Base-by-base conservation (phyloP, 1,140 invertebrate species). In the Hyphantria cunea region DNA sequence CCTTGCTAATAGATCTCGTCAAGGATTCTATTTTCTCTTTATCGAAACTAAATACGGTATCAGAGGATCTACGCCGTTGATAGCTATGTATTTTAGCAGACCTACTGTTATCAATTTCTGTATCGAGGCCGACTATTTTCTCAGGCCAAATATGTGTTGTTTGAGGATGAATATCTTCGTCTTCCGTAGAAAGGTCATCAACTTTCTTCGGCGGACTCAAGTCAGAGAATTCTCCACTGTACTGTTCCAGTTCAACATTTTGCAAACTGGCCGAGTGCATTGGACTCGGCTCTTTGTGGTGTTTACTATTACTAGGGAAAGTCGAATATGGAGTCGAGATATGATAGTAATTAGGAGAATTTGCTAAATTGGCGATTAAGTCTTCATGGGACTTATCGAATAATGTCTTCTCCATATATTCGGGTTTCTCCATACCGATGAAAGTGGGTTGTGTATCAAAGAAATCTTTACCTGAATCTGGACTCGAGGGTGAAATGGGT, bases 31-130 rank as follows among this genome's bases (percentile, higher is more conserved):
- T 94, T 70, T 93, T 92, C 66, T 94, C 94, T 79, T 94, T 93
- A 70, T 95, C 94, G 62, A 95, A 95, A 74, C 94, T 94, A 66
- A 95, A 94, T 10, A 95, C 93, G 45, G 94, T 94, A 34, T 93
- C 93, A 0, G 92, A 93, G 34, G 92, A 92, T 8, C 90, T 80
- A 25, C 89, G 86, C 31, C 90, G 76, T 66, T 91, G 91, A 66
- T 90, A 92, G 49, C 77, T 90, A 14, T 86, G 82, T 56, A 88
- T 85, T 80, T 91, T 91, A 34, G 81, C 75, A 13, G 85, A 78
- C 67, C 91, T 83, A 58, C 72, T 89, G 59, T 78, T 86, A 61
- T 87, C 78, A 10, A 93, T 91, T 80, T 93, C 92, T 0, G 92
- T 92, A 32, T 92, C 89, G 5, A 93, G 73, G 17, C 92, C 92